Evolutionary conservation across 2,797 vertebrate species (phyloP).

Genomic region (Varecia variegata): DNA sequence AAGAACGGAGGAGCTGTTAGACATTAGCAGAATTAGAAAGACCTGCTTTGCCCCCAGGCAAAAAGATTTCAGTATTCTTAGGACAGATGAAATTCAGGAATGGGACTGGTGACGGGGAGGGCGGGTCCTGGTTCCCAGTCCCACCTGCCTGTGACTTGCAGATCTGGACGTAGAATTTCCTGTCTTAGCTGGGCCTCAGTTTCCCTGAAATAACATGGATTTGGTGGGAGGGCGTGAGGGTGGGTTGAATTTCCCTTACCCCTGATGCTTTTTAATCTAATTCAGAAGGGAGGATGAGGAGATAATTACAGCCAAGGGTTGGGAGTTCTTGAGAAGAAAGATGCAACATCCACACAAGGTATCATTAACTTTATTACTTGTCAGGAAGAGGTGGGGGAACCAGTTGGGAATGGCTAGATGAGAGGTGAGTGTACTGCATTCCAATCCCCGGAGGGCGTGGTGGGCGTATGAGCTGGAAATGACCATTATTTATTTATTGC

Average conservation of each 20-base stretch:
- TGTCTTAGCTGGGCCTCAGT: neutral
- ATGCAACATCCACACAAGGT: neutral
- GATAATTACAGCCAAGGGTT: neutral
- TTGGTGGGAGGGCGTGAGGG: neutral
- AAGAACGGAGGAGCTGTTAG: neutral
- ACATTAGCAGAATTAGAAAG: neutral
- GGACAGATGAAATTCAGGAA: neutral
- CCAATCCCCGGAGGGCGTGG: neutral
- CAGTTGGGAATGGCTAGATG: neutral
- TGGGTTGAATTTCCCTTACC: neutral
- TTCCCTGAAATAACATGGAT: neutral
- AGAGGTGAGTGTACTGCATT: neutral
- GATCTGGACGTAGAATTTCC: neutral
- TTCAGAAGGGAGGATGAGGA: conserved; percentile 4
- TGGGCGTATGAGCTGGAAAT: neutral
- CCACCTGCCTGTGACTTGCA: neutral
- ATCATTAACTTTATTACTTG: neutral
- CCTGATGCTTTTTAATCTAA: neutral
- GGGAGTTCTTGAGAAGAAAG: conserved; percentile 35
- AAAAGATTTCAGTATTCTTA: neutral
- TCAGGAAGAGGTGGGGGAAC: conserved; percentile 1
- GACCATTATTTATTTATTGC: conserved; percentile 20
- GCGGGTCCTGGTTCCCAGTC: neutral
- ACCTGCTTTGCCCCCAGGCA: neutral
- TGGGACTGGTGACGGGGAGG: fast-evolving